Base-by-base conservation (phyloP, 2,797 vertebrate species). In the Mycteria americana region DNA sequence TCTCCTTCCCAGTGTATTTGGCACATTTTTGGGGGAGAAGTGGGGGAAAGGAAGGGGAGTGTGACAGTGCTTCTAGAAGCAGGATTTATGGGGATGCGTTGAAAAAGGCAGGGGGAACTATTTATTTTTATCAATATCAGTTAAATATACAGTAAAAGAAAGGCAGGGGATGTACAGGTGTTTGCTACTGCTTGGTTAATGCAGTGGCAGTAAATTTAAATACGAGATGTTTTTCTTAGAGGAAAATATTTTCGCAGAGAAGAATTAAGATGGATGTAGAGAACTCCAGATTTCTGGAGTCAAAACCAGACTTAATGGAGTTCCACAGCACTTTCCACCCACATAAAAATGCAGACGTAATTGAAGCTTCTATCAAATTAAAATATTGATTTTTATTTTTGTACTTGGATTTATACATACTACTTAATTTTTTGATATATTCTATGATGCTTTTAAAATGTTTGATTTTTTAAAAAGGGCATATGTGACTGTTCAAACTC, bases 41-140 rank as follows among this genome's bases (percentile, higher is more conserved):
- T 3, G 2, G 5, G 13, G 11, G 7, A 22, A 37, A 60, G 18
- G 2, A 21, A 4, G 7, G 9, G 9, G 16, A 56, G 6, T 25
- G 37, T 67, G 60, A 46, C 27, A 23, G 13, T 43, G 46, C 31
- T 70, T 62, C 37, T 72, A 13, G 68, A 59, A 79, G 53, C 19
- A 57, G 68, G 22, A 46, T 72, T 70, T 50, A 23, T n/a, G 18
- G 65, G 48, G 11, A n/a, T 50, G n/a, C 0, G 0, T 45, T 78
- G 56, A 77, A 77, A 64, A 65, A 79, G 30, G 15, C 54, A 53
- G 41, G 30, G n/a, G 17, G 10, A 46, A 19, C 63, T 39, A 24
- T 7, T 59, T 54, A 30, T 68, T 76, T 76, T 56, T 81, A 14
- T 37, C 28, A 18, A 5, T 23, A 35, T 51, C 23, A 46, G 30